These are phyloP conservation scores for Fragum fragum DNA, from an alignment of 2,888 invertebrate genomes.

Conservation along the genomic window DNA sequence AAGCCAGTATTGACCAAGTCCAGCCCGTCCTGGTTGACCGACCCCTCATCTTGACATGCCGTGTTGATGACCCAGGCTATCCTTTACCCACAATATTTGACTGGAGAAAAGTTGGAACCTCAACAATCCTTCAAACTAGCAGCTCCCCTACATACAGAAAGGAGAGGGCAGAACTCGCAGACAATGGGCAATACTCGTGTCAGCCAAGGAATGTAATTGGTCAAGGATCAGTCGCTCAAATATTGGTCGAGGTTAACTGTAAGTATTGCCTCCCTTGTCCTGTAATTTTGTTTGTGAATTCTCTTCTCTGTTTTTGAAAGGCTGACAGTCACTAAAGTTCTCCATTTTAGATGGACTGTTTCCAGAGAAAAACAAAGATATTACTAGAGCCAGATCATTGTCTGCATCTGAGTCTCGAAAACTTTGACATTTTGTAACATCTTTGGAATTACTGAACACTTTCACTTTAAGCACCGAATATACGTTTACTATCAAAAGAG, in stretches of 20 bases:
- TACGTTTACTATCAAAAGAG: too few species aligned
- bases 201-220: slow-evolving; percentile 78
- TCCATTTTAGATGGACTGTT: too few species aligned
- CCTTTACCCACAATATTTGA: slow-evolving; percentile 72
- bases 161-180: slow-evolving; percentile 62
- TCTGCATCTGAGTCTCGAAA: too few species aligned
- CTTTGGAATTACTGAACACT: too few species aligned
- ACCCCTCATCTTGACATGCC: slow-evolving; percentile 58
- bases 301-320: too few species aligned
- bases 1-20: slow-evolving; percentile 70
- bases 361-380: too few species aligned
- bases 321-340: too few species aligned
- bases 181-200: slow-evolving; percentile 81
- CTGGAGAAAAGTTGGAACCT: slow-evolving; percentile 70
- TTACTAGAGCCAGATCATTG: too few species aligned
- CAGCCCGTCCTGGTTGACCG: slow-evolving; percentile 72
- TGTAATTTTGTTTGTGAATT: too few species aligned
- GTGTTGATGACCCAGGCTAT: slow-evolving; percentile 67
- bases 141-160: slow-evolving; percentile 63
- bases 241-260: slow-evolving; percentile 78
- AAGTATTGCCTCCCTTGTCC: too few species aligned
- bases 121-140: slow-evolving; percentile 56
- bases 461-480: too few species aligned
- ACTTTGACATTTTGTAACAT: too few species aligned
- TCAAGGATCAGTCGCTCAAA: slow-evolving; percentile 66